Evolutionary conservation across 2,888 invertebrate species (phyloP).

Genomic region (Chelonus formosanus): DNA sequence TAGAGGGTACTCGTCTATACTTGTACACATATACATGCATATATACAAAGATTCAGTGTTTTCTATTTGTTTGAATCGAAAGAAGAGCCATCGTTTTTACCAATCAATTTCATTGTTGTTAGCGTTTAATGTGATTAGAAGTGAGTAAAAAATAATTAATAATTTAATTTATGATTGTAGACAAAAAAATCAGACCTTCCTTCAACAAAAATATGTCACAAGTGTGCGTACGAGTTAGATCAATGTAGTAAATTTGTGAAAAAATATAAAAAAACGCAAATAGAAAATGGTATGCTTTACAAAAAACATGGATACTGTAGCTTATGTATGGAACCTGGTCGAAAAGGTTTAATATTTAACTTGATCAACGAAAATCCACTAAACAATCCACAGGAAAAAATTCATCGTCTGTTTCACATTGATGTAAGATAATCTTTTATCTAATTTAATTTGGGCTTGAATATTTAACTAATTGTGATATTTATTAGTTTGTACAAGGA

Average conservation of each 20-base stretch:
- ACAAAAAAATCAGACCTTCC: conserved; percentile 35
- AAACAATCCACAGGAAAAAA: conserved; percentile 45
- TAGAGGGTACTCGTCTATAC: too few species aligned
- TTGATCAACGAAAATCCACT: conserved; percentile 46
- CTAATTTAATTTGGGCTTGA: not conserved
- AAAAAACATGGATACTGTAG: conserved; percentile 42
- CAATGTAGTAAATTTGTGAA: conserved; percentile 55
- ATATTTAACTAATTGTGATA: not conserved
- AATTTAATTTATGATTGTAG: conserved; percentile 22
- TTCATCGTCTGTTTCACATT: conserved; percentile 47
- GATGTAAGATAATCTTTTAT: conserved; percentile 46
- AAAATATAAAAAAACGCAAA: conserved; percentile 46
- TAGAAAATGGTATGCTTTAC: not conserved
- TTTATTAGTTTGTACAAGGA: conserved; percentile 27
- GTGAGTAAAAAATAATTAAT: not conserved
- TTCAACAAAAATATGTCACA: conserved; percentile 56
- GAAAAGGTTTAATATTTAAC: conserved; percentile 49
- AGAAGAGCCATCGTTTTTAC: too few species aligned
- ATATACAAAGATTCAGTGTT: too few species aligned
- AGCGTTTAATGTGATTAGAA: not conserved
- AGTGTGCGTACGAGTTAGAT: conserved; percentile 59
- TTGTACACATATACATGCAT: too few species aligned
- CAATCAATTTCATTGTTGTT: not conserved
- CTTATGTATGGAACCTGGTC: conserved; percentile 48
- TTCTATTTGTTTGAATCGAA: too few species aligned